A percentile compares a stretch with the other conserved stretches of the same genome.
These are phyloP conservation scores for Griposia aprilina DNA, from an alignment of 2,888 invertebrate genomes.

Conservation along the genomic window DNA sequence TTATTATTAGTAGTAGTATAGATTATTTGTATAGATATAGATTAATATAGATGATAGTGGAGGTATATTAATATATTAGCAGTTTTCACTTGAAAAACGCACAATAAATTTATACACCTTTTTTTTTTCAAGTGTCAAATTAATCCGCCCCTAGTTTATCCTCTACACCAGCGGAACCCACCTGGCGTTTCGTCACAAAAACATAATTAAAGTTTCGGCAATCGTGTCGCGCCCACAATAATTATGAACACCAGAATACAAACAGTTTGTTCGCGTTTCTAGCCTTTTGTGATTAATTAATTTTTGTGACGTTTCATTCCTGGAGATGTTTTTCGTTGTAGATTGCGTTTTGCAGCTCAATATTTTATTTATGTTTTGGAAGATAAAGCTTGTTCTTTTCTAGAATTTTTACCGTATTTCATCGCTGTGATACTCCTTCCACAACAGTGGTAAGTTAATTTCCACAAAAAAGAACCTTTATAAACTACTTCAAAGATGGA, in stretches of 20 bases:
- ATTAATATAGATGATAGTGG: too few relatives aligned
- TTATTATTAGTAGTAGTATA: too few relatives aligned
- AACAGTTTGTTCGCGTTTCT: conserved; percentile 39
- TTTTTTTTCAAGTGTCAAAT: neutral
- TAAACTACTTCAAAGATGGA: neutral
- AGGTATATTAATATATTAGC: neutral
- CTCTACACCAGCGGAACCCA: conserved; percentile 37
- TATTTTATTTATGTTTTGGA: neutral
- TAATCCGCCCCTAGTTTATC: conserved; percentile 14
- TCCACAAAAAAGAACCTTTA: neutral
- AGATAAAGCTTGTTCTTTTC: neutral
- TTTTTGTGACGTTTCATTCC: conserved; percentile 65
- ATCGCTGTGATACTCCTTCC: neutral
- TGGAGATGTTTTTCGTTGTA: conserved; percentile 6
- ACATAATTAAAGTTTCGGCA: conserved; percentile 82
- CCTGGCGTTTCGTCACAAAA: conserved; percentile 74
- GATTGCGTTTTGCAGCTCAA: conserved; percentile 1
- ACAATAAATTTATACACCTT: neutral
- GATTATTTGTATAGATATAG: too few relatives aligned
- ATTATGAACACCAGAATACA: conserved; percentile 76
- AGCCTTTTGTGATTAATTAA: conserved; percentile 59
- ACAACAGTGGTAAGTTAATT: neutral
- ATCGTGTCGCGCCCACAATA: conserved; percentile 70
- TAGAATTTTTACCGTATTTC: neutral
- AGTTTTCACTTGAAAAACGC: neutral